These are phyloP conservation scores for Podiceps cristatus DNA, from an alignment of 2,113 vertebrate species.

Conservation along the genomic window DNA sequence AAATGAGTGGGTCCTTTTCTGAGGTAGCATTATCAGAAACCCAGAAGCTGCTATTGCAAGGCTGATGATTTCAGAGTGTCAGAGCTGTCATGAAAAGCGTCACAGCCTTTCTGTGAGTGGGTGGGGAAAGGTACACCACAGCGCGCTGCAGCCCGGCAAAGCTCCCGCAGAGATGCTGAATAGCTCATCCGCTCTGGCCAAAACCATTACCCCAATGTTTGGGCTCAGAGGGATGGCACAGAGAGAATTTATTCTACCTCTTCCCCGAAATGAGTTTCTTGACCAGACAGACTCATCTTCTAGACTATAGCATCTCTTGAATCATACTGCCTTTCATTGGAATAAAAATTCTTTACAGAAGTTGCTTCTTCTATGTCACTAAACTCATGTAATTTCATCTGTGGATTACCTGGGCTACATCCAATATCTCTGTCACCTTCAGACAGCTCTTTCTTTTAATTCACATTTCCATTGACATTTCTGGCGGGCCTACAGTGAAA, in stretches of 20 bases:
- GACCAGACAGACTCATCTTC: not conserved
- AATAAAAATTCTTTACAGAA: conserved; percentile 6
- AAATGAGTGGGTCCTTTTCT: not conserved
- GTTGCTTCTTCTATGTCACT: not conserved
- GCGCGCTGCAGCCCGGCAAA: not conserved
- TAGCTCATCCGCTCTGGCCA: not conserved
- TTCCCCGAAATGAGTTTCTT: not conserved
- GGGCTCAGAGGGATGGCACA: not conserved
- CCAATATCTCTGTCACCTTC: conserved; percentile 56
- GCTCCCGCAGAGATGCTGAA: not conserved
- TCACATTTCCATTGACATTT: conserved; percentile 63
- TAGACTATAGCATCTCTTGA: not conserved
- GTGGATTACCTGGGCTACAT: conserved; percentile 34
- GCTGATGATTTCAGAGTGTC: not conserved
- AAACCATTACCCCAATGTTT: not conserved
- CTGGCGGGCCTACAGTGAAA: conserved; percentile 60
- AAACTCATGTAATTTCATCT: conserved; percentile 20
- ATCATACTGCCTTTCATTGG: not conserved
- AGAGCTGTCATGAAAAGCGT: not conserved
- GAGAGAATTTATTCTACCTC: not conserved
- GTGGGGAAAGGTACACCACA: not conserved
- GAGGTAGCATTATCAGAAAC: not conserved
- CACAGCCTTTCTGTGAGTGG: not conserved
- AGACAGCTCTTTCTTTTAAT: conserved; percentile 72
- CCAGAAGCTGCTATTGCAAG: not conserved